Evolutionary conservation across 2,888 invertebrate species (phyloP), one percentile per base, ranked within the genome.

Genomic region (Diplazon laetatorius): DNA sequence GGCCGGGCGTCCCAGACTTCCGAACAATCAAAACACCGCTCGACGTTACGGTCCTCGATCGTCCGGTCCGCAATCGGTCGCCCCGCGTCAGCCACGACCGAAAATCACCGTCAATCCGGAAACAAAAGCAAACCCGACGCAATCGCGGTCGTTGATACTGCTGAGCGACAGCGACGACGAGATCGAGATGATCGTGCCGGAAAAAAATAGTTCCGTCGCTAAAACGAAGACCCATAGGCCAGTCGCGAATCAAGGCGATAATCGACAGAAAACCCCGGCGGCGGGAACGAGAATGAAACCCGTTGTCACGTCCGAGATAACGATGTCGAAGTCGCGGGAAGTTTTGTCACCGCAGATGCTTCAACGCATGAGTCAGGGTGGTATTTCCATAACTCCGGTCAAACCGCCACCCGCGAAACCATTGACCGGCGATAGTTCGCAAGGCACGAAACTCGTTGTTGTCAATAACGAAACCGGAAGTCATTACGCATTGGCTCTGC

Each of bases 391-490:
- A 39, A 90, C 89, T 10, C 90, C 90, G 0, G 81, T 90, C 0
- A 90, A 88, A 46, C 85, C 85, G 0, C 72, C 84, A 0, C 62
- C 84, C 16, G 73, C 84, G 12, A 82, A 82, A 6, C 72, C 83
- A n/a, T 65, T 78, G 39, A 20, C 71, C 5, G 57, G 77, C 2
- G 69, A 76, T 0, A 82, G 77, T 2, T 84, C 85, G 2, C 16
- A 77, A 0, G 83, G 73, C 22, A 88, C 89, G 0, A 89, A 90
- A 57, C 42, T 91, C 8, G 90, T 91, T 2, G 90, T 91, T 0
- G 90, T 91, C 2, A 89, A 90, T 0, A 91, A 91, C 46, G 90
- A 91, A 71, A 90, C 90, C 0, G 90, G 90, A 42, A 90, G 89
- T 72, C 90, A 91, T 80, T 91, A 91, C 71, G 91, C 91, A 6